These are phyloP conservation scores for Beroe forskalii DNA, from an alignment of 37 sponge, comb jelly and placozoan species.

Conservation along the genomic window DNA sequence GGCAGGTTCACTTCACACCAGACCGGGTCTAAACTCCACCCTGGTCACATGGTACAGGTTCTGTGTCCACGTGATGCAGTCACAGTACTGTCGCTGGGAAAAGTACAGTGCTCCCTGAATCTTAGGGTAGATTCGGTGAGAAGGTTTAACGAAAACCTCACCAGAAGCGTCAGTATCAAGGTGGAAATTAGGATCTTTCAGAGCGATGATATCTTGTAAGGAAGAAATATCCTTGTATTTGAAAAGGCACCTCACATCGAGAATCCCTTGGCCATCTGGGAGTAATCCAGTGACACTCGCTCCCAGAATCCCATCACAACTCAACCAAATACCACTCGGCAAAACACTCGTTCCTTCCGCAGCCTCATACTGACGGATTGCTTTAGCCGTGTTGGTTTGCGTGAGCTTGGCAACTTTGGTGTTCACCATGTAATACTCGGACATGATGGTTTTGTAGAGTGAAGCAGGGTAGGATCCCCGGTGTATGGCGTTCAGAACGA, in stretches of 20 bases:
- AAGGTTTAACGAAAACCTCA: neutral
- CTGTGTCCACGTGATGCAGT: conserved; percentile 12
- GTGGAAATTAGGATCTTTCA: conserved; percentile 26
- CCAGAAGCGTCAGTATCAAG: neutral
- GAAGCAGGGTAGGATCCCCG: conserved; percentile 20
- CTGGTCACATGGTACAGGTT: conserved; percentile 21
- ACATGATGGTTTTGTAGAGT: conserved; percentile 38
- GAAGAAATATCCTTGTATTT: neutral
- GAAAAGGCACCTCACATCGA: conserved; percentile 46
- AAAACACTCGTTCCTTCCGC: neutral
- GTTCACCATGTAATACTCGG: conserved; percentile 56
- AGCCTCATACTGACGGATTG: neutral
- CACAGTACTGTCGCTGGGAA: conserved; percentile 31
- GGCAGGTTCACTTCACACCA: neutral
- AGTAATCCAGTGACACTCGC: conserved; percentile 9
- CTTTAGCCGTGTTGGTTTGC: neutral
- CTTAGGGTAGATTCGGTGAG: conserved; percentile 24
- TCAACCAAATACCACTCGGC: conserved; percentile 55
- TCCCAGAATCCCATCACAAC: conserved; percentile 7
- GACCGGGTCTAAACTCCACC: neutral
- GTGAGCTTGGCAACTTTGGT: conserved; percentile 15
- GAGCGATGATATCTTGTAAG: neutral
- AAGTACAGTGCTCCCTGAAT: conserved; percentile 53
- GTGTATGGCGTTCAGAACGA: neutral
- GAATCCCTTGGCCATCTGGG: conserved; percentile 1